Conservation (phyloP, 2,888 invertebrate species). For the Xylophagus ater region DNA sequence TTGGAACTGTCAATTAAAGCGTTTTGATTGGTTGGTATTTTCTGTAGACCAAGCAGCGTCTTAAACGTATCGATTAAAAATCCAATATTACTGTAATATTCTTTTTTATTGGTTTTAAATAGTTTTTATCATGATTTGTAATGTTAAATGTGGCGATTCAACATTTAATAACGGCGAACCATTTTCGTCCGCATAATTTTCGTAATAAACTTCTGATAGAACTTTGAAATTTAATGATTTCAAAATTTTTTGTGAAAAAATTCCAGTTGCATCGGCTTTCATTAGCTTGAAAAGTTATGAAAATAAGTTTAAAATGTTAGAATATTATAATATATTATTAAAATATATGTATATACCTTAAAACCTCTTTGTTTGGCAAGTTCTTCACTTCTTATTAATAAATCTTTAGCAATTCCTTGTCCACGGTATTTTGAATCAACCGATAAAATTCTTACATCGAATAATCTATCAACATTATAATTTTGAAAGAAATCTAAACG, state of each 20-base stretch:
- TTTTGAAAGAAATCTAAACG: slow-evolving; percentile 56
- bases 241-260: slow-evolving; percentile 65
- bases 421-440: slow-evolving; percentile 58
- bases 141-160: slow-evolving; percentile 54
- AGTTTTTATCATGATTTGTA: slow-evolving; percentile 50
- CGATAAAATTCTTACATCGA: slow-evolving; percentile 71
- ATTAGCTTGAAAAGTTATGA: slow-evolving; percentile 46
- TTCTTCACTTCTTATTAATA: slow-evolving; percentile 55
- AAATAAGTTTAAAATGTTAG: not conserved
- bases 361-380: slow-evolving; percentile 55
- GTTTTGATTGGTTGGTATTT: too few species aligned
- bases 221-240: slow-evolving; percentile 54
- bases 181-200: slow-evolving; percentile 52
- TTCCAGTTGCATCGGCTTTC: slow-evolving; percentile 72
- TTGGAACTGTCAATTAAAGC: too few species aligned
- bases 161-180: slow-evolving; percentile 50
- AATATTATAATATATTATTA: not conserved
- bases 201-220: slow-evolving; percentile 54
- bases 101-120: not conserved
- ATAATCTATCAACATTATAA: slow-evolving; percentile 56
- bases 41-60: too few species aligned
- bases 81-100: too few species aligned
- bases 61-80: too few species aligned
- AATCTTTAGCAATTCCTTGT: slow-evolving; percentile 59
- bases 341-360: slow-evolving; percentile 43